Evolutionary conservation across 2,888 invertebrate species (phyloP), one percentile per base, ranked within the genome.

Genomic region (Drosophila anomalata): DNA sequence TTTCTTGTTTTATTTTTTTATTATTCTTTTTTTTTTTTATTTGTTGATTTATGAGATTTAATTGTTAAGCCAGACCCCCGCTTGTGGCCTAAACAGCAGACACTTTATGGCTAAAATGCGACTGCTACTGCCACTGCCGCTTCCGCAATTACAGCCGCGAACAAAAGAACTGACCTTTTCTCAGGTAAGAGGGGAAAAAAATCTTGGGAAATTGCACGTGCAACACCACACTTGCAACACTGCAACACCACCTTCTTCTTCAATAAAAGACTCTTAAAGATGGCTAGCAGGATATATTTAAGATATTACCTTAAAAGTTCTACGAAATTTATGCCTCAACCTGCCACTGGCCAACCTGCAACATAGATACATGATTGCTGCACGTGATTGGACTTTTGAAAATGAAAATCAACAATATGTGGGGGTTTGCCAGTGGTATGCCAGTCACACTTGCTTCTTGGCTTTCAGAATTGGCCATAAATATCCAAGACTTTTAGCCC

Each of bases 361-460:
- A 42, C 29, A 29, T 14, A 14, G 26, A 41, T 26, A 14, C 48
- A 31, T 60, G 76, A 57, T 60, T 7, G 56, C 12, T 48, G 75
- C 75, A 80, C 81, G 81, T 79, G 79, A 79, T 77, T 3, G 20
- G 66, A 31, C 62, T 81, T 44, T 41, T 41, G 44, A 51, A 9
- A 17, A 36, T 14, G 44, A 51, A 9, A 17, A 36, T 14, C 50
- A 17, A 42, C 47, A 41, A 5, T 75, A 78, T 78, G 74, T 75
- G 17, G 17, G 17, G 17, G 78, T 79, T 80, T 81, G 83, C 81
- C 51, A 68, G 74, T 54, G 17, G 78, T 79, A 83, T 81, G 83
- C 81, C 51, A 68, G 74, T 54, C 81, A 81, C n/a, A 36, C n/a
- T n/a, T 80, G 83, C 71, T 67, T 65, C 66, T 36, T n/a, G 73